phyloP scores from a whole-genome alignment of 2,888 invertebrate species.

The Oscheius sp. region DNA sequence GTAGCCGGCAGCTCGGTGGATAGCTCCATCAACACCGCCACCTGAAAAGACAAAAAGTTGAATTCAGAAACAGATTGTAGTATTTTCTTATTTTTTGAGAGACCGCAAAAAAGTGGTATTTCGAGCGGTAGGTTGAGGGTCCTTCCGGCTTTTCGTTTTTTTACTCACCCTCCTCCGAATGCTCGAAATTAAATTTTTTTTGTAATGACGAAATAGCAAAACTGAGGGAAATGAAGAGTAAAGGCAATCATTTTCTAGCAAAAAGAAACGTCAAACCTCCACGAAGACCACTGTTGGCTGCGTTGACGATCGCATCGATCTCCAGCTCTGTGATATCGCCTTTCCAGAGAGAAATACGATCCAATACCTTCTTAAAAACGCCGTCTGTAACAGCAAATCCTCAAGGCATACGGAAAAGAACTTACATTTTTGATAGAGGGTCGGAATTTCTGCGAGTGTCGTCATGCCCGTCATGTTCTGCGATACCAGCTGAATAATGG shows the following conservation, averaged over 20 bases:
- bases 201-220: no score
- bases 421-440: slow-evolving; percentile 46
- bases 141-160: no score
- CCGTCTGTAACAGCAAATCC: slow-evolving; percentile 38
- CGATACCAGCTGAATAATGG: neutral
- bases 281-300: slow-evolving; percentile 84
- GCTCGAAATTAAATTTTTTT: no score
- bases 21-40: slow-evolving; percentile 85
- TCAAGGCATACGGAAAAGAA: neutral
- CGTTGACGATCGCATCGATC: slow-evolving; percentile 90
- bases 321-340: slow-evolving; percentile 88
- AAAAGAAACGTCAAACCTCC: slow-evolving; percentile 78
- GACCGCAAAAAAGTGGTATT: no score
- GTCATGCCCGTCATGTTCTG: slow-evolving; percentile 30
- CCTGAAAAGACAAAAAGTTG: slow-evolving; percentile 37
- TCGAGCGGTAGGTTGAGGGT: no score
- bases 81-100: neutral
- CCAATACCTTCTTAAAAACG: slow-evolving; percentile 44
- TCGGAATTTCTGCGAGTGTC: slow-evolving; percentile 43
- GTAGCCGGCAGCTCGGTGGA: slow-evolving; percentile 84
- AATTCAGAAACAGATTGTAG: neutral
- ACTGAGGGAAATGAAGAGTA: no score
- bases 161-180: no score
- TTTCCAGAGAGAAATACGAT: slow-evolving; percentile 68
- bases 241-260: neutral